Evolutionary conservation across 2,888 invertebrate species (phyloP), one percentile per base, ranked within the genome.

Genomic region (Melanophora roralis): DNA sequence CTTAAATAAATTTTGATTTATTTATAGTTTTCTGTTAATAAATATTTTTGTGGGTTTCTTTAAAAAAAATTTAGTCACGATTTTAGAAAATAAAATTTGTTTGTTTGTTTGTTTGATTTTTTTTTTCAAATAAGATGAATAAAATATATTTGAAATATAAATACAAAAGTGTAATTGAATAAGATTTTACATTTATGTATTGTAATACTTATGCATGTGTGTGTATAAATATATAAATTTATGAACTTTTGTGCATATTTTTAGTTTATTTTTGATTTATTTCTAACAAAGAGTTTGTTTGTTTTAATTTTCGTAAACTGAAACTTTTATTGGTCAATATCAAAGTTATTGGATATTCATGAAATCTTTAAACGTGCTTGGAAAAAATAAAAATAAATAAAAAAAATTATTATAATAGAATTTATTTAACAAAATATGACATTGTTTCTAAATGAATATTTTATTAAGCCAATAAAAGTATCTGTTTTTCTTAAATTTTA

Each of bases 21-120:
- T 55, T 38, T 27, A 27, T 51, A 40, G 27, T 1, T 55, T 32
- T 16, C 2, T 45, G 23, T 47, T 57, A 57, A 68, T 3, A 59
- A 49, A 69, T 12, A 60, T 59, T 71, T 55, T 62, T 45, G 9
- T 21, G 27, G 6, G 6, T 71, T 62, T 38, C 59, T 16, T 60
- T 14, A 11, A 60, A 60, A 27, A 14, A 16, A 45, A 47, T 65
- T 51, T 62, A 62, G 45, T 53, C 72, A 62, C 72, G 62, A 62
- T 62, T 34, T 53, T 23, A 14, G 27, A 45, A 38, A 23, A 40
- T 0, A 27, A 11, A 32, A 21, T 6, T 14, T 43, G 9, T 43
- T 4, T 43, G 9, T 38, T 3, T 27, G 27, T 27, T 27, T 27
- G 4, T 27, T 27, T 27, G 3, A 27, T 27, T 27, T 27, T 27